Evolutionary conservation across 2,888 invertebrate genomes (phyloP).

Genomic region (Pristionchus mayeri): DNA sequence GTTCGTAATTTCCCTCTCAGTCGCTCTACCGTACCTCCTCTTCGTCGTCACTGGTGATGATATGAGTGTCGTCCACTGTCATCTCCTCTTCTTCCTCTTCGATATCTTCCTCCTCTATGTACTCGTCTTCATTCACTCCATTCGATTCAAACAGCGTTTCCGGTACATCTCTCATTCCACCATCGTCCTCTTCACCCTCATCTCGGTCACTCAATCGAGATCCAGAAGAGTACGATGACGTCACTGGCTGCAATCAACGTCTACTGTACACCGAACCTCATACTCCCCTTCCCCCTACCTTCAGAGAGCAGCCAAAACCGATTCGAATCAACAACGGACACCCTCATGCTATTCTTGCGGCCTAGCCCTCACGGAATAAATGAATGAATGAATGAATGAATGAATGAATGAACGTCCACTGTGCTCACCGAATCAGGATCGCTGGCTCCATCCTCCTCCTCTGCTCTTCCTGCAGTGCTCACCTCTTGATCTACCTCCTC

Average conservation of each 20-base stretch:
- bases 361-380: too few relatives aligned
- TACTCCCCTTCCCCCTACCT: too few relatives aligned
- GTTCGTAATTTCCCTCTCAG: too few relatives aligned
- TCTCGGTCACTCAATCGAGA: neutral
- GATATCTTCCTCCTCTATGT: neutral
- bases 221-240: neutral
- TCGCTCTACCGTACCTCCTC: neutral
- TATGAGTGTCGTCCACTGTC: conserved; percentile 15
- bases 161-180: neutral
- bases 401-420: too few relatives aligned
- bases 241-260: neutral
- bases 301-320: too few relatives aligned
- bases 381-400: too few relatives aligned
- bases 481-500: neutral
- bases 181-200: neutral
- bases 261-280: neutral
- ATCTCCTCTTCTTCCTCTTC: neutral
- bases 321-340: too few relatives aligned
- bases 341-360: too few relatives aligned
- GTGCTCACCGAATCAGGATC: neutral
- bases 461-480: neutral
- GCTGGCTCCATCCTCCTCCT: neutral
- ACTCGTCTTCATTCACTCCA: neutral
- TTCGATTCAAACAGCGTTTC: neutral
- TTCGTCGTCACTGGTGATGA: neutral